Evolutionary conservation across 2,888 invertebrate species (phyloP).

Genomic region (Esperia sulphurella): DNA sequence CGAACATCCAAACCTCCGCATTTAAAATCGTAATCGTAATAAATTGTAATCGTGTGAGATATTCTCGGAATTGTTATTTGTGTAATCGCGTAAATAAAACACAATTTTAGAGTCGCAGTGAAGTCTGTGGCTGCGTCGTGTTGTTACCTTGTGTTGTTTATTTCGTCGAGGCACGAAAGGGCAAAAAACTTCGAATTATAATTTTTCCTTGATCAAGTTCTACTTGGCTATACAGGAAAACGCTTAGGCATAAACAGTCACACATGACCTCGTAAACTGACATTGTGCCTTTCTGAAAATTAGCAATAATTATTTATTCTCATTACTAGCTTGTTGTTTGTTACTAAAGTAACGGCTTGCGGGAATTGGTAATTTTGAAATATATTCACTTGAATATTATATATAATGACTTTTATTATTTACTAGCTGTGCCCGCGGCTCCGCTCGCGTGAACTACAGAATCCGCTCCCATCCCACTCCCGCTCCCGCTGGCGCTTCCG

Average conservation of each 20-base stretch:
- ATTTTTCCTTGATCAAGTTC: conserved; percentile 21
- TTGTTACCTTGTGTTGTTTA: not conserved
- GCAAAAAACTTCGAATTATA: conserved; percentile 5
- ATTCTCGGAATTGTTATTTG: not conserved
- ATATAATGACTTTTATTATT: too few relatives aligned
- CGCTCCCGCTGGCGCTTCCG: too few relatives aligned
- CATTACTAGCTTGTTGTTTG: not conserved
- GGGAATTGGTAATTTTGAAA: too few relatives aligned
- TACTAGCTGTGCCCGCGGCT: too few relatives aligned
- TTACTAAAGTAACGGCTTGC: too few relatives aligned
- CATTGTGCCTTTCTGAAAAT: conserved; percentile 14
- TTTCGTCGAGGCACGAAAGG: conserved; percentile 6
- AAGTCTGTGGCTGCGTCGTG: not conserved
- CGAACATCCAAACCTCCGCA: too few relatives aligned
- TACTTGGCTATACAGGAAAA: conserved; percentile 26
- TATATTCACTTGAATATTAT: too few relatives aligned
- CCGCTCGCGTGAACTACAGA: too few relatives aligned
- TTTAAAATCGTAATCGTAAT: not conserved
- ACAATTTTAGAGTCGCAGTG: not conserved
- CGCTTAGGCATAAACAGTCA: conserved; percentile 16
- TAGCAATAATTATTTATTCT: conserved; percentile 1
- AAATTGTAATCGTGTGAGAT: not conserved
- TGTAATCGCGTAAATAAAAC: not conserved
- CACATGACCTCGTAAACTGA: conserved; percentile 20
- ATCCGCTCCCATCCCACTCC: too few relatives aligned